These are phyloP conservation scores for Phylloscopus trochiloides DNA, from an alignment of 2,113 vertebrate species.

Conservation along the genomic window DNA sequence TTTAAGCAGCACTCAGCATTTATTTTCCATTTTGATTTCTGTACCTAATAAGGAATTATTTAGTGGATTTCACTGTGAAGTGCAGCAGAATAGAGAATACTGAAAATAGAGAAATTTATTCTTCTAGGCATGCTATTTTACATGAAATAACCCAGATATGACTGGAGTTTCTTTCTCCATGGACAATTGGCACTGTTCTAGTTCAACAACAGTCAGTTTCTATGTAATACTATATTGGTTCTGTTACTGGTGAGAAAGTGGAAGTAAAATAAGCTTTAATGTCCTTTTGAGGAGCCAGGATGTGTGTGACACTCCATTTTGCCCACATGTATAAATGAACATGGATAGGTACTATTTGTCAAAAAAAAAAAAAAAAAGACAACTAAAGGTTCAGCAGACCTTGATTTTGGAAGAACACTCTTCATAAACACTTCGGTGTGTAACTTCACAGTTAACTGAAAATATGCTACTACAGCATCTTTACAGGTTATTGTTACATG, in stretches of 20 bases:
- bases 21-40: neutral
- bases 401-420: neutral
- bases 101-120: neutral
- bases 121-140: neutral
- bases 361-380: no score
- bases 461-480: neutral
- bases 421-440: neutral
- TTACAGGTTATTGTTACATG: neutral
- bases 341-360: neutral
- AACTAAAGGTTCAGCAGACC: neutral
- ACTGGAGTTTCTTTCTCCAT: neutral
- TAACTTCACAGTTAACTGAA: neutral
- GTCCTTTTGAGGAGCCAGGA: neutral
- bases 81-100: neutral
- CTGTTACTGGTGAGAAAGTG: neutral
- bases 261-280: neutral
- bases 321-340: neutral
- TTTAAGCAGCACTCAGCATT: neutral
- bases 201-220: neutral
- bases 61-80: neutral
- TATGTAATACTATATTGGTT: neutral
- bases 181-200: neutral
- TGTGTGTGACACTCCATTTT: neutral
- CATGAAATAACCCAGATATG: neutral
- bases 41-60: neutral